Conservation (phyloP, 2,888 invertebrate genomes). For the Pocota personata region DNA sequence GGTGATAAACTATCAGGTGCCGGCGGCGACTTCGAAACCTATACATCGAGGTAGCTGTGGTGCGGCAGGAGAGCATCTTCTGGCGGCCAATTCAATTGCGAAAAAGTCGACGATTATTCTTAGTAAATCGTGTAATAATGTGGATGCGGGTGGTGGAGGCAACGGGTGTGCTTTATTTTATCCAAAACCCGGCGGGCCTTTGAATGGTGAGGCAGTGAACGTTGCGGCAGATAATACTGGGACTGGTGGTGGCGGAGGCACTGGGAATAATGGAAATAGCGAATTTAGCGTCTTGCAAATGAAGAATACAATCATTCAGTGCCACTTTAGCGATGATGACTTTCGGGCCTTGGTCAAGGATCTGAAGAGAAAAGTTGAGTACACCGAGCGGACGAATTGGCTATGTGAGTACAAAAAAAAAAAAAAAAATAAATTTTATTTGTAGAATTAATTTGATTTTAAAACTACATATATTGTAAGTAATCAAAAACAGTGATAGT, state of each 20-base stretch:
- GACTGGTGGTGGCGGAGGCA: background rate
- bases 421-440: too few relatives aligned
- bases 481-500: too few relatives aligned
- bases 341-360: slow-evolving; percentile 82
- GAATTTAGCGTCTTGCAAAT: slow-evolving; percentile 82
- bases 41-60: slow-evolving; percentile 82
- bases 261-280: slow-evolving; percentile 78
- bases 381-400: slow-evolving; percentile 83
- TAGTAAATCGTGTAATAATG: slow-evolving; percentile 81
- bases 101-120: slow-evolving; percentile 81
- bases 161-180: slow-evolving; percentile 74
- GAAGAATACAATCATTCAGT: slow-evolving; percentile 82
- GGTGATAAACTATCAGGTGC: slow-evolving; percentile 78
- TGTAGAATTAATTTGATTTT: background rate
- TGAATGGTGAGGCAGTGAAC: slow-evolving; percentile 61
- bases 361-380: slow-evolving; percentile 82
- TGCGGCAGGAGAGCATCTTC: slow-evolving; percentile 80
- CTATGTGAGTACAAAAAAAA: slow-evolving; percentile 83
- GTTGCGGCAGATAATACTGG: slow-evolving; percentile 58
- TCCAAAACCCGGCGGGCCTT: background rate
- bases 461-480: too few relatives aligned
- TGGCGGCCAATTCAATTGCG: slow-evolving; percentile 81
- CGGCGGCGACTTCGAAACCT: slow-evolving; percentile 75
- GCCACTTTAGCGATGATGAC: slow-evolving; percentile 82
- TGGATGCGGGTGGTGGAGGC: slow-evolving; percentile 75